phyloP scores from a whole-genome alignment of 1,140 invertebrate genomes.

The Papilio polyxenes region DNA sequence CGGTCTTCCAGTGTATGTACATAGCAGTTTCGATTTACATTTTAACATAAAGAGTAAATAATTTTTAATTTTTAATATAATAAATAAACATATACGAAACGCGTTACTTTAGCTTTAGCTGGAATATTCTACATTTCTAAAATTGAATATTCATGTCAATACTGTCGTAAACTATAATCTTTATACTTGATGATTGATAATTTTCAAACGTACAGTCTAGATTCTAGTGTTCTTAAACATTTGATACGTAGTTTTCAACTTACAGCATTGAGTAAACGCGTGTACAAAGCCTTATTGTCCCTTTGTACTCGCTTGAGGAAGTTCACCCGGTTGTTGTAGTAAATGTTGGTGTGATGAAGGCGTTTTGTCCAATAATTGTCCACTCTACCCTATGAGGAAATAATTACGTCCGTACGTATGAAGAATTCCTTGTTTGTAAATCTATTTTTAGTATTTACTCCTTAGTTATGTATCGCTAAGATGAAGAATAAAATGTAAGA shows the following conservation, averaged over 20 bases:
- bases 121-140: background rate
- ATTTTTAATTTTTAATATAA: too few relatives aligned
- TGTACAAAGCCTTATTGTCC: conserved; percentile 52
- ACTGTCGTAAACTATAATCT: too few relatives aligned
- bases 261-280: conserved; percentile 49
- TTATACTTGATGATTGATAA: too few relatives aligned
- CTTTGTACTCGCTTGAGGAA: conserved; percentile 40
- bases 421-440: too few relatives aligned
- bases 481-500: too few relatives aligned
- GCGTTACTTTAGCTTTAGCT: background rate
- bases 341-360: conserved; percentile 39
- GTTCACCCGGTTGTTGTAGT: conserved; percentile 47
- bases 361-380: conserved; percentile 50
- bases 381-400: conserved; percentile 53
- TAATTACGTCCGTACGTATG: background rate
- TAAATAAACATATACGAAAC: conserved; percentile 6
- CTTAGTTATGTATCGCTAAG: too few relatives aligned
- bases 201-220: too few relatives aligned
- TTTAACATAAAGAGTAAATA: too few relatives aligned
- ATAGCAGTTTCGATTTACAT: too few relatives aligned
- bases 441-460: too few relatives aligned
- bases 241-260: conserved; percentile 33
- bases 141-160: too few relatives aligned
- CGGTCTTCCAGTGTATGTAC: too few relatives aligned
- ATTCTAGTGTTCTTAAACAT: background rate